Conservation (phyloP, 2,113 vertebrate species). For the Mystacornis crossleyi region DNA sequence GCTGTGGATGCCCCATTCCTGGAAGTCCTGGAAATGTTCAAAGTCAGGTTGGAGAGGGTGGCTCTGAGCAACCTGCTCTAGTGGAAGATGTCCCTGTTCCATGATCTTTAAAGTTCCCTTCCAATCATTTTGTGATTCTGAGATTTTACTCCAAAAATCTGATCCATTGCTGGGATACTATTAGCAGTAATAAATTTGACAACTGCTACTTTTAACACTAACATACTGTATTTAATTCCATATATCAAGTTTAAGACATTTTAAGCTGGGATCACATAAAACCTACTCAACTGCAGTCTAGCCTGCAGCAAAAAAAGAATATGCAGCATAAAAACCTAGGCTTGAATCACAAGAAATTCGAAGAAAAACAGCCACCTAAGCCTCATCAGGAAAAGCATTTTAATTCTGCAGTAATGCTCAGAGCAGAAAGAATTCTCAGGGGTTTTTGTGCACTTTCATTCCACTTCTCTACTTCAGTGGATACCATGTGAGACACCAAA, state of each 20-base stretch:
- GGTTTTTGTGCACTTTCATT: neutral
- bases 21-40: neutral
- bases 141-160: neutral
- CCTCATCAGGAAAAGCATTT: neutral
- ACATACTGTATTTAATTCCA: neutral
- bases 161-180: neutral
- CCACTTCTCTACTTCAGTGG: neutral
- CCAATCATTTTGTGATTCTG: neutral
- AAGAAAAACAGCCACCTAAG: neutral
- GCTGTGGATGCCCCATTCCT: rapidly evolving
- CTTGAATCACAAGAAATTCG: neutral
- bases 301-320: neutral
- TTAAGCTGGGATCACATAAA: neutral
- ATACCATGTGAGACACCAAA: neutral
- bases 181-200: neutral
- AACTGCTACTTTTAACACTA: neutral
- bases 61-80: neutral
- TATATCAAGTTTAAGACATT: neutral
- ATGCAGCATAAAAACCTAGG: neutral
- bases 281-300: too few species aligned
- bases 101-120: neutral
- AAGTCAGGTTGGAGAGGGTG: rapidly evolving
- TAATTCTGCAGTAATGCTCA: neutral
- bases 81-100: neutral
- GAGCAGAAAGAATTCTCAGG: neutral